Evolutionary conservation across 37 sponge, comb jelly and placozoan genomes (phyloP).

Genomic region (Lycopodina hypogea): DNA sequence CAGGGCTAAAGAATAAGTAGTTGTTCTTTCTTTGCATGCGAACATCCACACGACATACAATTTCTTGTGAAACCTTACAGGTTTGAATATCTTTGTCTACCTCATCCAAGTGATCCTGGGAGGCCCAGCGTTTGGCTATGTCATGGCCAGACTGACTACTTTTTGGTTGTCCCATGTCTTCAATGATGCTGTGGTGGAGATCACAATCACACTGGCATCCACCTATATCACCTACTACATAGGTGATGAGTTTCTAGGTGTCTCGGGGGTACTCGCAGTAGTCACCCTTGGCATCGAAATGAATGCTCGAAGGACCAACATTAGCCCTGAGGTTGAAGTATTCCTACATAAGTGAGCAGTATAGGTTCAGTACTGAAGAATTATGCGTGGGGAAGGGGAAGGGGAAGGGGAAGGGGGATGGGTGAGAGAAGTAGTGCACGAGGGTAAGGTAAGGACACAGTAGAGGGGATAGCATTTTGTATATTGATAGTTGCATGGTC

Average conservation of each 20-base stretch:
- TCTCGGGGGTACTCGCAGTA: slow-evolving; percentile 91
- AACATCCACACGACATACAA: no score
- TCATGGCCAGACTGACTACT: slow-evolving; percentile 80
- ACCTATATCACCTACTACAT: slow-evolving; percentile 88
- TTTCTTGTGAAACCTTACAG: slow-evolving; percentile 11
- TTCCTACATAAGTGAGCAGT: slow-evolving; percentile 74
- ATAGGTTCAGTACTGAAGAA: no score
- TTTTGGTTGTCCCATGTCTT: slow-evolving; percentile 88
- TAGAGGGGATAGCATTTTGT: no score
- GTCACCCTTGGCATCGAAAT: slow-evolving; percentile 85
- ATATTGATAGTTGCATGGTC: no score
- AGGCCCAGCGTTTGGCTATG: slow-evolving; percentile 78
- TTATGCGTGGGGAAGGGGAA: no score
- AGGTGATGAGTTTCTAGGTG: slow-evolving; percentile 74
- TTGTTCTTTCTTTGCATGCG: no score
- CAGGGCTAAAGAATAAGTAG: no score
- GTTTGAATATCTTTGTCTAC: slow-evolving; percentile 49
- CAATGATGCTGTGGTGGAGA: slow-evolving; percentile 92
- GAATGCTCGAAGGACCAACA: slow-evolving; percentile 78
- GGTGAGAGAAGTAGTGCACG: background rate
- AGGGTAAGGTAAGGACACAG: no score
- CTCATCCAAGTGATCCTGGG: slow-evolving; percentile 62
- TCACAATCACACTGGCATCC: slow-evolving; percentile 89
- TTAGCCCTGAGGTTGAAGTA: slow-evolving; percentile 88
- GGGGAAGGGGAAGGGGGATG: slow-evolving; percentile 31